Conservation (phyloP, 2,888 invertebrate species). For the Brenthis ino region DNA sequence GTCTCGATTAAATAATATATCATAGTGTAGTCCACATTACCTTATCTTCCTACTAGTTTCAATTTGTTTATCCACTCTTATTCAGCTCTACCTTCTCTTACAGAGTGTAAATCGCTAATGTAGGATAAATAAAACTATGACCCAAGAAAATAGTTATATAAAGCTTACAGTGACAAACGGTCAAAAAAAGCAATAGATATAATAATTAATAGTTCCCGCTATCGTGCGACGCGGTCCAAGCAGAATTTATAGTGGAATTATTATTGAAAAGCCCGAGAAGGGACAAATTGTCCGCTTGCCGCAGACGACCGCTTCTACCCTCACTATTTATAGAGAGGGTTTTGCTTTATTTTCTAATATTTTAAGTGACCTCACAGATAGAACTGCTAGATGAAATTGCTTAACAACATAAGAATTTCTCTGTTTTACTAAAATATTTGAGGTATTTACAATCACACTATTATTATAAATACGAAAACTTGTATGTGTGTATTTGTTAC, state of each 20-base stretch:
- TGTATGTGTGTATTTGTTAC: no score
- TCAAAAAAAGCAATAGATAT: conserved; percentile 55
- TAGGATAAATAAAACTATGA: background rate
- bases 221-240: conserved; percentile 55
- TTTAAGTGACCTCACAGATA: conserved; percentile 12
- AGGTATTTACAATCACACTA: no score
- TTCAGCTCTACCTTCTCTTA: no score
- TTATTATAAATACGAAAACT: no score
- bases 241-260: conserved; percentile 71
- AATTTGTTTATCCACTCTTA: no score
- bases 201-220: conserved; percentile 67
- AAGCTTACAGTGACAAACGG: conserved; percentile 3
- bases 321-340: conserved; percentile 38
- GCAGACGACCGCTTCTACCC: conserved; percentile 47
- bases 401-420: conserved; percentile 4
- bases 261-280: conserved; percentile 66
- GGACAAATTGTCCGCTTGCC: conserved; percentile 65
- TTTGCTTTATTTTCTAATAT: conserved; percentile 34
- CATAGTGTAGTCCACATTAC: no score
- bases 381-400: background rate
- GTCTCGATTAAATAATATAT: no score
- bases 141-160: background rate
- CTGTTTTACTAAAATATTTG: background rate
- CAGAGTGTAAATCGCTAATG: no score
- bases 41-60: no score